Percentiles rank a stretch among this genome's conserved stretches.
phyloP scores from a whole-genome alignment of 2,113 vertebrate species.

The Ictalurus furcatus region DNA sequence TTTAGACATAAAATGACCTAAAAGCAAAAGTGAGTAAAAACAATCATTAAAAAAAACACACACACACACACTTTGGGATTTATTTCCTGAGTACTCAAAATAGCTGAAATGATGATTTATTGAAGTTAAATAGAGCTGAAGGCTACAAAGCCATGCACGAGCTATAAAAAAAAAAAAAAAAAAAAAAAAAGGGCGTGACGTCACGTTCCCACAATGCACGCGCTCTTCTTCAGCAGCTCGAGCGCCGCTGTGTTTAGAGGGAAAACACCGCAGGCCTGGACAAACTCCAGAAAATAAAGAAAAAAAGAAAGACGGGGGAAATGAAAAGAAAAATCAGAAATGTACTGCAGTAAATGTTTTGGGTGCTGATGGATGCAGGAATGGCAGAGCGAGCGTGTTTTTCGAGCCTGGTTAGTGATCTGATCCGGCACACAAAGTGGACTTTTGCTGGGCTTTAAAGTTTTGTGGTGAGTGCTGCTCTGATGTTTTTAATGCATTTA shows the following conservation, averaged over 20 bases:
- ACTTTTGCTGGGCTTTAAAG: slow-evolving; percentile 44
- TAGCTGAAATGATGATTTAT: background rate
- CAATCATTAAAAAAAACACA: background rate
- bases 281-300: slow-evolving; percentile 56
- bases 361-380: slow-evolving; percentile 12
- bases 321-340: slow-evolving; percentile 18
- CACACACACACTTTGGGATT: rapidly evolving
- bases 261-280: slow-evolving; percentile 68
- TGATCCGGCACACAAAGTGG: slow-evolving; percentile 21
- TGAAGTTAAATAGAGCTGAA: background rate
- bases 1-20: background rate
- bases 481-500: background rate
- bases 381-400: background rate
- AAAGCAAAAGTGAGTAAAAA: background rate
- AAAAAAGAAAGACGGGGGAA: slow-evolving; percentile 53
- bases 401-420: slow-evolving; percentile 15
- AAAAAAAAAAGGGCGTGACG: slow-evolving; percentile 62
- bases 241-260: slow-evolving; percentile 64
- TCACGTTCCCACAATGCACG: slow-evolving; percentile 80
- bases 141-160: background rate
- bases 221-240: slow-evolving; percentile 61
- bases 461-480: slow-evolving; percentile 46
- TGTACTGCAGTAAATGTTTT: slow-evolving; percentile 48
- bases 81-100: background rate
- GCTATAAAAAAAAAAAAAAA: background rate